These are phyloP conservation scores for Dicyrtomina minuta DNA, from an alignment of 2,888 invertebrate species.

Conservation along the genomic window DNA sequence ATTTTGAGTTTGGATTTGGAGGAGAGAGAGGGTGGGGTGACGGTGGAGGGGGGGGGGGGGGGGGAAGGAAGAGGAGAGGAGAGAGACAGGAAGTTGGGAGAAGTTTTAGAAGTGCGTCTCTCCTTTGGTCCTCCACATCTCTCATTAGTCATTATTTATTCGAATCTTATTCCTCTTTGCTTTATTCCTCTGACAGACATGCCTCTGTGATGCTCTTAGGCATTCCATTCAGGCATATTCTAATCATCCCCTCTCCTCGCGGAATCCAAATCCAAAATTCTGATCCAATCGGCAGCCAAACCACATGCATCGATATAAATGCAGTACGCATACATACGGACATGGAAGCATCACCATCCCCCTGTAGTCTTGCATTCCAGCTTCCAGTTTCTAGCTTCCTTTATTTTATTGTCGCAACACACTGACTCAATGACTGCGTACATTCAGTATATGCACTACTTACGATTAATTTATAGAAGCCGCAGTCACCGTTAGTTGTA, in stretches of 20 bases:
- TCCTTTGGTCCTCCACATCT: slow-evolving; percentile 17
- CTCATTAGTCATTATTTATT: slow-evolving; percentile 30
- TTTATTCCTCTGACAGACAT: slow-evolving; percentile 4
- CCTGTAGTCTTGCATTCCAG: background rate
- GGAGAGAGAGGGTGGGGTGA: no score
- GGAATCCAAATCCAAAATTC: background rate
- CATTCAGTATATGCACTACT: no score
- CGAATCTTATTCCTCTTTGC: slow-evolving; percentile 12
- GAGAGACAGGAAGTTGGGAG: no score
- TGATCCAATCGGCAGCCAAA: background rate
- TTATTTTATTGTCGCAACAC: background rate
- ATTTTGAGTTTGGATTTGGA: no score
- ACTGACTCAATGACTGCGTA: no score
- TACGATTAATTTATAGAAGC: no score
- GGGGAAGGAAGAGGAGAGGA: no score
- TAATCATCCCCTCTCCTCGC: slow-evolving; percentile 27
- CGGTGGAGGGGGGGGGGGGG: background rate
- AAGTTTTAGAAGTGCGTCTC: background rate
- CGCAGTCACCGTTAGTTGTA: no score
- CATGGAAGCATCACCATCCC: background rate
- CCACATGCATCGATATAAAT: background rate
- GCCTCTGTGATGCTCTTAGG: slow-evolving; percentile 24
- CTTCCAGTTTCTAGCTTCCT: background rate
- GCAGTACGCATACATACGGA: no score
- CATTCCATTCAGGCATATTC: slow-evolving; percentile 32